These are phyloP conservation scores for Pristionchus fissidentatus DNA, from an alignment of 2,888 invertebrate genomes.

Conservation along the genomic window DNA sequence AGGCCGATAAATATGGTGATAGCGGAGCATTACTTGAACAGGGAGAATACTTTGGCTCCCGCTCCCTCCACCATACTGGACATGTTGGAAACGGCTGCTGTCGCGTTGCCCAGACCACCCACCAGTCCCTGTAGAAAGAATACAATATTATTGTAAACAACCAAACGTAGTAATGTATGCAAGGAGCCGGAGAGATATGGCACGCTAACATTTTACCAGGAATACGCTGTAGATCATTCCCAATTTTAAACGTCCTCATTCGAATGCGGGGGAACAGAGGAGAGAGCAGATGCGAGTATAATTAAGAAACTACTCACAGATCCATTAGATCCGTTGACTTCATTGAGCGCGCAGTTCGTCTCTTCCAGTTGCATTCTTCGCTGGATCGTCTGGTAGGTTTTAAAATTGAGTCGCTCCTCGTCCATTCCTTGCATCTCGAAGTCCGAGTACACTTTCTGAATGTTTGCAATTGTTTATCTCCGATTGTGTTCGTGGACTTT, in stretches of 20 bases:
- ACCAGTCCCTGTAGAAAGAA: constrained; percentile 27
- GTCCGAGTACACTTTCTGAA: constrained; percentile 96
- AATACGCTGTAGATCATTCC: not conserved
- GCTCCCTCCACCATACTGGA: constrained; percentile 74
- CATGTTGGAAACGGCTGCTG: constrained; percentile 72
- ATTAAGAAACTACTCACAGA: constrained; percentile 2
- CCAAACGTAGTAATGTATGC: not conserved
- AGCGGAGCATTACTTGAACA: constrained; percentile 66
- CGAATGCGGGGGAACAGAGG: not conserved
- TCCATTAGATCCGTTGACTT: constrained; percentile 18
- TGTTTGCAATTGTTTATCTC: not conserved
- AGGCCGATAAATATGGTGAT: not conserved
- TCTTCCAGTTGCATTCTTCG: constrained; percentile 96
- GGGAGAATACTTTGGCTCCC: constrained; percentile 73
- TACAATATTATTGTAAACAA: not conserved
- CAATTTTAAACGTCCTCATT: not conserved
- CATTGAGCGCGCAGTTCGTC: constrained; percentile 69
- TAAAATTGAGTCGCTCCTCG: constrained; percentile 95
- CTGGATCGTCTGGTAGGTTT: constrained; percentile 82
- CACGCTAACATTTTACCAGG: not conserved
- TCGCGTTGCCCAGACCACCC: constrained; percentile 64
- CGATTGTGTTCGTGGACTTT: not conserved
- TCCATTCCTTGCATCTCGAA: constrained; percentile 99
- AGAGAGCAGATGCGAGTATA: not conserved
- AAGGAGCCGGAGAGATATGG: not conserved